These are phyloP conservation scores for Morpho deidamia DNA, from an alignment of 2,888 invertebrate species.

Conservation along the genomic window DNA sequence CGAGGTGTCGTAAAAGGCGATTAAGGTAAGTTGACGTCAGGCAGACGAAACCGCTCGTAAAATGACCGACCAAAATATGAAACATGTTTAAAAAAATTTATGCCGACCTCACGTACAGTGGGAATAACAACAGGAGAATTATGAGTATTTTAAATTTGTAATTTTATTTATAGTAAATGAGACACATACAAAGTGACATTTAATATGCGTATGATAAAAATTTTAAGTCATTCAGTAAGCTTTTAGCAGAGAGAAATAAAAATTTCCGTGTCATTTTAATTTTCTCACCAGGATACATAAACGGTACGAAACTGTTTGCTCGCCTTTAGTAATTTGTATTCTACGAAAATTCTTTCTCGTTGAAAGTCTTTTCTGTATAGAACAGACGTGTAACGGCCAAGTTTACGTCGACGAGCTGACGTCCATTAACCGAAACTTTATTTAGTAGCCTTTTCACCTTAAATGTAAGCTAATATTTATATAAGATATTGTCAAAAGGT, in stretches of 20 bases:
- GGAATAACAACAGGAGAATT: too few relatives aligned
- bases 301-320: conserved; percentile 26
- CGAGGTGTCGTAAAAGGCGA: too few relatives aligned
- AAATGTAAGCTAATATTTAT: background rate
- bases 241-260: background rate
- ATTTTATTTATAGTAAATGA: too few relatives aligned
- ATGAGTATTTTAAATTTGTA: too few relatives aligned
- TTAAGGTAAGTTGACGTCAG: too few relatives aligned
- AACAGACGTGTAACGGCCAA: conserved; percentile 23
- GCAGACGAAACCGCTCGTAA: too few relatives aligned
- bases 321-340: conserved; percentile 27
- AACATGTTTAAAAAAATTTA: too few relatives aligned
- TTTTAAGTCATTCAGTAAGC: too few relatives aligned
- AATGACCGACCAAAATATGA: too few relatives aligned
- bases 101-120: too few relatives aligned
- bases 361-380: conserved; percentile 21
- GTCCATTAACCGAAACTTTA: conserved; percentile 17
- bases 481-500: background rate
- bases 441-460: conserved; percentile 6
- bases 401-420: conserved; percentile 19
- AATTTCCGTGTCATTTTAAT: background rate
- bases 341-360: conserved; percentile 26
- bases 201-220: too few relatives aligned
- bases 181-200: too few relatives aligned
- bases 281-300: conserved; percentile 22